These are phyloP conservation scores for Coelopa frigida DNA, from an alignment of 1,140 invertebrate genomes.

Conservation along the genomic window DNA sequence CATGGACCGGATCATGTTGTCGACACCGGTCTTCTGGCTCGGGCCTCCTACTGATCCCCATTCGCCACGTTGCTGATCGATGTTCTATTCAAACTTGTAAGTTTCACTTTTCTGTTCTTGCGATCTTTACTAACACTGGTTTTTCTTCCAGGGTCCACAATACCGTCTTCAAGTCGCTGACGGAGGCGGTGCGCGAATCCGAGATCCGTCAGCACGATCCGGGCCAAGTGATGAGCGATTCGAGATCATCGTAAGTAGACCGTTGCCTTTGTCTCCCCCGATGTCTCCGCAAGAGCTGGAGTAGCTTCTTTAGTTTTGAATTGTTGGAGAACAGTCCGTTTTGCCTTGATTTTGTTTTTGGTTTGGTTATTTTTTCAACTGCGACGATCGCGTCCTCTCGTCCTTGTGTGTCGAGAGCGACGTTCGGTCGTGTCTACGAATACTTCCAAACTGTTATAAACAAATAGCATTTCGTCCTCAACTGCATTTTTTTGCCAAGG, in stretches of 20 bases:
- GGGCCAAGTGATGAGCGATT: constrained; percentile 56
- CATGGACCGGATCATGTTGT: constrained; percentile 84
- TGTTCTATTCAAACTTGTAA: constrained; percentile 84
- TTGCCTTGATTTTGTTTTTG: too few relatives aligned
- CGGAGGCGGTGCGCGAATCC: constrained; percentile 81
- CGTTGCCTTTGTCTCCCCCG: too few relatives aligned
- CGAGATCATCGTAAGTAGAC: constrained; percentile 51
- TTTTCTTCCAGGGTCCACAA: constrained; percentile 61
- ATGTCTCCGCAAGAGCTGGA: too few relatives aligned
- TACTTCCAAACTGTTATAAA: too few relatives aligned
- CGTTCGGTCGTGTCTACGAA: too few relatives aligned
- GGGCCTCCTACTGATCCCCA: constrained; percentile 82
- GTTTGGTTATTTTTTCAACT: too few relatives aligned
- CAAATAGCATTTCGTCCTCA: too few relatives aligned
- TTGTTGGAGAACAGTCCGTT: too few relatives aligned
- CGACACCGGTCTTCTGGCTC: constrained; percentile 91
- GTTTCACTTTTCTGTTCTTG: constrained; percentile 42
- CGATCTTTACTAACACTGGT: background rate
- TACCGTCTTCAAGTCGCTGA: constrained; percentile 78
- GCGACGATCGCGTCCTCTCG: too few relatives aligned
- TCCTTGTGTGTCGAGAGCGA: too few relatives aligned
- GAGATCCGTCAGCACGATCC: constrained; percentile 82
- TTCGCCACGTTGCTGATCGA: constrained; percentile 80
- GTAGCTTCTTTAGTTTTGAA: too few relatives aligned
- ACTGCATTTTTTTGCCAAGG: too few relatives aligned